These are phyloP conservation scores for Istiophorus platypterus DNA, from an alignment of 2,113 vertebrate genomes.

Conservation along the genomic window DNA sequence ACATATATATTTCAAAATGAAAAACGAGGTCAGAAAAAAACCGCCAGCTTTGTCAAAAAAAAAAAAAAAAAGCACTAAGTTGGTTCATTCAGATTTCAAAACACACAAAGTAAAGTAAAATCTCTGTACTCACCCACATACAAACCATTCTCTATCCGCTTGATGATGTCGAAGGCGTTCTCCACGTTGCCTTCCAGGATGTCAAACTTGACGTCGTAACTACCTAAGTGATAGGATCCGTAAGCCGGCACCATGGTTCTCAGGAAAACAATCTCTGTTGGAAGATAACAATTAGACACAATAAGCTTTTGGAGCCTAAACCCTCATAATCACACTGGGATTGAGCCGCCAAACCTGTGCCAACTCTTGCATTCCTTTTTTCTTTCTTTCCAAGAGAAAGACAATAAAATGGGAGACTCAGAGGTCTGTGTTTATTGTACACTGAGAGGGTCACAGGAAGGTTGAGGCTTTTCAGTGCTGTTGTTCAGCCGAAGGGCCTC, in stretches of 20 bases:
- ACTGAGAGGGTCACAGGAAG: slow-evolving; percentile 56
- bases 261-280: slow-evolving; percentile 96
- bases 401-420: slow-evolving; percentile 59
- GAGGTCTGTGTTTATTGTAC: slow-evolving; percentile 57
- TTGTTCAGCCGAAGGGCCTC: slow-evolving; percentile 51
- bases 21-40: slow-evolving; percentile 75
- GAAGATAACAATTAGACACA: slow-evolving; percentile 61
- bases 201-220: slow-evolving; percentile 93
- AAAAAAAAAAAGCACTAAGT: too few species aligned
- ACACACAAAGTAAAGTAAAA: slow-evolving; percentile 23
- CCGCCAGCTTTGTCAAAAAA: slow-evolving; percentile 23
- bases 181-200: slow-evolving; percentile 94
- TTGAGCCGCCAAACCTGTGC: slow-evolving; percentile 20
- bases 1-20: slow-evolving; percentile 68
- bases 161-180: slow-evolving; percentile 94
- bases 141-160: slow-evolving; percentile 90
- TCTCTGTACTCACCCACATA: slow-evolving; percentile 91
- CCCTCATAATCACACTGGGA: slow-evolving; percentile 40
- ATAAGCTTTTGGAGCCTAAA: slow-evolving; percentile 34
- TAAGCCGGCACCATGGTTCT: slow-evolving; percentile 89
- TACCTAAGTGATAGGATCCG: slow-evolving; percentile 85
- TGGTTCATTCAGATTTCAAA: slow-evolving; percentile 21
- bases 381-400: slow-evolving; percentile 30
- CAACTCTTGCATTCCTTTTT: slow-evolving; percentile 29
- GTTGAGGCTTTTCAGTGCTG: slow-evolving; percentile 53